phyloP scores from a whole-genome alignment of 2,797 vertebrate genomes.

The Glossophaga mutica region DNA sequence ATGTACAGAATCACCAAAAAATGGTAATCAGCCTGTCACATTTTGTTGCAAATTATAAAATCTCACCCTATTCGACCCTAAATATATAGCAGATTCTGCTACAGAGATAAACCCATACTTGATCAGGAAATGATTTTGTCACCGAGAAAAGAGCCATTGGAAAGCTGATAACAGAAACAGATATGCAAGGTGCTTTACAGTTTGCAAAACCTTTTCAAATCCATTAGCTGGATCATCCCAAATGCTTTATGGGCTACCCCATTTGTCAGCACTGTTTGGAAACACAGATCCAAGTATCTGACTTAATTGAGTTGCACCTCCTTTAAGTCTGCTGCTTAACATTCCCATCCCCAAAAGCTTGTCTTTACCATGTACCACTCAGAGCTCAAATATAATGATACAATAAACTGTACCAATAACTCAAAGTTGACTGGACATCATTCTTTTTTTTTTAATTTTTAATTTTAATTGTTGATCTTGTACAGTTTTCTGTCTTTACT shows the following conservation, averaged over 20 bases:
- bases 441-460: too few species aligned
- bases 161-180: neutral
- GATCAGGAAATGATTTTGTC: neutral
- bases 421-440: neutral
- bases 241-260: neutral
- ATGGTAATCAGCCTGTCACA: constrained; percentile 37
- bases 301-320: neutral
- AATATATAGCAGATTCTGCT: neutral
- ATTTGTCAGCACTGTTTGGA: neutral
- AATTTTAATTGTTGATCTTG: too few species aligned
- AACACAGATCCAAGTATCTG: neutral
- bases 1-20: constrained; percentile 51
- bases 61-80: neutral
- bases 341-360: neutral
- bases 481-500: too few species aligned
- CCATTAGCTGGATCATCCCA: neutral
- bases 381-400: neutral
- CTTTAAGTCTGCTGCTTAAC: neutral
- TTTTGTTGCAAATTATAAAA: constrained; percentile 57
- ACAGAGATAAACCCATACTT: neutral
- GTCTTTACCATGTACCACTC: neutral
- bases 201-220: neutral
- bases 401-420: neutral
- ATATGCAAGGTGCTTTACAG: neutral
- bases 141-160: neutral